Conservation (phyloP, 2,113 vertebrate species). For the Atherinomorus stipes region DNA sequence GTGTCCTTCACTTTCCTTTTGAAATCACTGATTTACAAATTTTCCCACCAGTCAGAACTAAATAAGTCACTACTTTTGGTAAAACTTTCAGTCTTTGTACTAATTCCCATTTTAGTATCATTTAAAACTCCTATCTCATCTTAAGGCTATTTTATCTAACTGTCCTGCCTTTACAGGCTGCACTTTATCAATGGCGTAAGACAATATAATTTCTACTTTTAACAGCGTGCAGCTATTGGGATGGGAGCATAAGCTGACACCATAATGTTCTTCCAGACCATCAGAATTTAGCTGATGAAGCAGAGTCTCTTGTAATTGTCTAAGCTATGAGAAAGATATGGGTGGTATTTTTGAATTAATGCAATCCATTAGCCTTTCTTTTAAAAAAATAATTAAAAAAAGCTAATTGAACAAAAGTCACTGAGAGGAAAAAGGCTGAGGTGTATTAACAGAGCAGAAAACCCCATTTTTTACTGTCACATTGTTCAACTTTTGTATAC, state of each 20-base stretch:
- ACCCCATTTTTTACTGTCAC: not conserved
- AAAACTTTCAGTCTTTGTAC: not conserved
- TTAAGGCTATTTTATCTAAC: constrained; percentile 22
- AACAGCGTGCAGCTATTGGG: constrained; percentile 28
- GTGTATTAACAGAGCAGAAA: not conserved
- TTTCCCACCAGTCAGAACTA: not conserved
- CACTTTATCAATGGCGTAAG: constrained; percentile 32
- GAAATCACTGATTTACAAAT: not conserved
- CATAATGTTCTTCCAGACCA: constrained; percentile 47
- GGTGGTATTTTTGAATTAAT: constrained; percentile 30
- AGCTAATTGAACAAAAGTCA: constrained; percentile 30
- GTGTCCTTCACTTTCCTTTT: not conserved
- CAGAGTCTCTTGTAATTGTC: constrained; percentile 48
- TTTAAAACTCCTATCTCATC: constrained; percentile 37
- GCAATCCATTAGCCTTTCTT: constrained; percentile 30
- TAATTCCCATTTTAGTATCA: constrained; percentile 15
- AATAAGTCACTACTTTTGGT: not conserved
- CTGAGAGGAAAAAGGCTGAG: not conserved
- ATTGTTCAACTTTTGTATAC: not conserved
- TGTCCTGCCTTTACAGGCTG: constrained; percentile 16
- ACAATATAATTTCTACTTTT: constrained; percentile 50
- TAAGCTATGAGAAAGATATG: constrained; percentile 28
- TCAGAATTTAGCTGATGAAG: constrained; percentile 61
- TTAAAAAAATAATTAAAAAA: not conserved
- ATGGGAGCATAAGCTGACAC: constrained; percentile 30